Percentiles rank a stretch among this genome's conserved stretches.
Evolutionary conservation across 2,113 vertebrate genomes (phyloP).

Genomic region (Anhinga anhinga): DNA sequence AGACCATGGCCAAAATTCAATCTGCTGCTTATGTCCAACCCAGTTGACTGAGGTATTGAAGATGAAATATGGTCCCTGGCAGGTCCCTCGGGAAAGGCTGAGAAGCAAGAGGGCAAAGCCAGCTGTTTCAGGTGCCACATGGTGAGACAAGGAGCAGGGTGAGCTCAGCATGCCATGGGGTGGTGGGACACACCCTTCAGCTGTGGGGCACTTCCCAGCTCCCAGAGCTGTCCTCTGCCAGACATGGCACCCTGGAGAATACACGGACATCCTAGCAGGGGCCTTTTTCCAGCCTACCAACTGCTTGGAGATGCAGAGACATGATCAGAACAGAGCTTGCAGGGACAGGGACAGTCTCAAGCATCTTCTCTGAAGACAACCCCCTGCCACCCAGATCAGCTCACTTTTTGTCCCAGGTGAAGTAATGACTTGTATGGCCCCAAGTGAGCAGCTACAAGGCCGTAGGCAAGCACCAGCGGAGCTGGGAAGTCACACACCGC

Average conservation of each 20-base stretch:
- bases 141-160: background rate
- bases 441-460: background rate
- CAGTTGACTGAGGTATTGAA: background rate
- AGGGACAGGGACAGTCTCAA: background rate
- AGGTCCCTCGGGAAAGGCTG: background rate
- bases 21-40: background rate
- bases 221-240: background rate
- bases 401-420: background rate
- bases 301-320: background rate
- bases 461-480: background rate
- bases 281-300: accelerated
- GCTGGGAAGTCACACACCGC: background rate
- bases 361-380: background rate
- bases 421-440: accelerated
- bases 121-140: background rate
- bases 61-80: background rate
- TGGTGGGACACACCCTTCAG: background rate
- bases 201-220: background rate
- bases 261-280: background rate
- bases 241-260: background rate
- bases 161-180: background rate
- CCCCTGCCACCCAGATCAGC: accelerated
- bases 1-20: background rate
- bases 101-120: background rate
- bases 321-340: background rate